Evolutionary conservation across 1,140 invertebrate species (phyloP).

Genomic region (Hypsibius dujardini): DNA sequence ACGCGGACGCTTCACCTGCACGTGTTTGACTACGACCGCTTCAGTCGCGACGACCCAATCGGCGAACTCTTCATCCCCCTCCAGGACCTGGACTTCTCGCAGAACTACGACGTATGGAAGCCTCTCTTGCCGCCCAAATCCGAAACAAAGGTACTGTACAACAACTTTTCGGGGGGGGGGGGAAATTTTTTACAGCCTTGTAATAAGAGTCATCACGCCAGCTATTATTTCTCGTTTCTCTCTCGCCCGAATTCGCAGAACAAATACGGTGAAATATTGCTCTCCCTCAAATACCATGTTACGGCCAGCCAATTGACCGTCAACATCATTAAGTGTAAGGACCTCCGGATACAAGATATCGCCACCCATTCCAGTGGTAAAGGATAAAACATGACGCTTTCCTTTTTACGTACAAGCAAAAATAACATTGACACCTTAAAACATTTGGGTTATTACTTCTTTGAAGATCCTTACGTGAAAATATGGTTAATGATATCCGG

Average conservation of each 20-base stretch:
- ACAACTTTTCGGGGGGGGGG: too few species aligned
- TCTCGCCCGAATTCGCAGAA: too few species aligned
- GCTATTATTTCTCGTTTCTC: too few species aligned
- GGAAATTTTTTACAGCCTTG: too few species aligned
- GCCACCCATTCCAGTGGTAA: not conserved
- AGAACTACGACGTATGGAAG: constrained; percentile 9
- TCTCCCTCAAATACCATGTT: constrained; percentile 74
- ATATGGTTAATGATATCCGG: constrained; percentile 87
- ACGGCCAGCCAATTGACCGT: constrained; percentile 61
- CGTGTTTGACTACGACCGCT: constrained; percentile 85
- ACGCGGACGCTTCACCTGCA: constrained; percentile 76
- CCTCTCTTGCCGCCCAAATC: not conserved
- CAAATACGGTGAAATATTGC: constrained; percentile 72
- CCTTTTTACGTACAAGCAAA: too few species aligned
- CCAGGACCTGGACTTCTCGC: not conserved
- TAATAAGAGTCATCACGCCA: too few species aligned
- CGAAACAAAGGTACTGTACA: not conserved
- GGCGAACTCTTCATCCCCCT: constrained; percentile 83
- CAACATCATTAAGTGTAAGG: constrained; percentile 69
- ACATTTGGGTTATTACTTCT: constrained; percentile 20
- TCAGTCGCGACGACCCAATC: constrained; percentile 81
- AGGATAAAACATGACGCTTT: too few species aligned
- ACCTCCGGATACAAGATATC: constrained; percentile 69
- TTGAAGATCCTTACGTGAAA: constrained; percentile 79
- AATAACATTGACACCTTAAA: too few species aligned